Conservation (phyloP, 1,140 invertebrate species). For the Nasonia giraulti region DNA sequence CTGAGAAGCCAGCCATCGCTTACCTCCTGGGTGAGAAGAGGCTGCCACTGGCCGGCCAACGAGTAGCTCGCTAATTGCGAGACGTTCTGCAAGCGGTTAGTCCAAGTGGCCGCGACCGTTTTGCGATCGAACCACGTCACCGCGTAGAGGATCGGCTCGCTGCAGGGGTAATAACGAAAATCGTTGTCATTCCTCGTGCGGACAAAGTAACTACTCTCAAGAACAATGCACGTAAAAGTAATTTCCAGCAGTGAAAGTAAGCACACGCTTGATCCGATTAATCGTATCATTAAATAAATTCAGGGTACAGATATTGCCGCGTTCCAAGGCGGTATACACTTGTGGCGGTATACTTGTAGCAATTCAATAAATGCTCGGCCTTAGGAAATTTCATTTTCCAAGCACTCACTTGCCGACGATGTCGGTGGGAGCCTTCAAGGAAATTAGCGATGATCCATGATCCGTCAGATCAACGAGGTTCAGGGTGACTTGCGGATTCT, state of each 20-base stretch:
- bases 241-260: no score
- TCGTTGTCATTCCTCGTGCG: no score
- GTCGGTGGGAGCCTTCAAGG: slow-evolving; percentile 59
- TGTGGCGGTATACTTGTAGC: background rate
- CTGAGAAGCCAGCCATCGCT: slow-evolving; percentile 60
- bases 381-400: slow-evolving; percentile 1
- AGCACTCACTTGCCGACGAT: slow-evolving; percentile 61
- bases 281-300: background rate
- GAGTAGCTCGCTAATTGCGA: slow-evolving; percentile 74
- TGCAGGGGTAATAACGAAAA: slow-evolving; percentile 57
- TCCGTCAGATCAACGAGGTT: slow-evolving; percentile 71
- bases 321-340: background rate
- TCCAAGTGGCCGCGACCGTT: slow-evolving; percentile 83
- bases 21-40: slow-evolving; percentile 54
- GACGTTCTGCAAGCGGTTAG: slow-evolving; percentile 89
- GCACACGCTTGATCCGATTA: background rate
- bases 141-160: slow-evolving; percentile 80
- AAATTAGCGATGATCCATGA: slow-evolving; percentile 54
- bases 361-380: background rate
- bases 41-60: slow-evolving; percentile 54
- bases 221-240: no score
- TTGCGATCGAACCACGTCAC: slow-evolving; percentile 85
- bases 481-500: slow-evolving; percentile 73
- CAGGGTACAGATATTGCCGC: background rate
- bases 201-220: no score